These are phyloP conservation scores for Lichenostomus cassidix DNA, from an alignment of 2,113 vertebrate species.

Conservation along the genomic window DNA sequence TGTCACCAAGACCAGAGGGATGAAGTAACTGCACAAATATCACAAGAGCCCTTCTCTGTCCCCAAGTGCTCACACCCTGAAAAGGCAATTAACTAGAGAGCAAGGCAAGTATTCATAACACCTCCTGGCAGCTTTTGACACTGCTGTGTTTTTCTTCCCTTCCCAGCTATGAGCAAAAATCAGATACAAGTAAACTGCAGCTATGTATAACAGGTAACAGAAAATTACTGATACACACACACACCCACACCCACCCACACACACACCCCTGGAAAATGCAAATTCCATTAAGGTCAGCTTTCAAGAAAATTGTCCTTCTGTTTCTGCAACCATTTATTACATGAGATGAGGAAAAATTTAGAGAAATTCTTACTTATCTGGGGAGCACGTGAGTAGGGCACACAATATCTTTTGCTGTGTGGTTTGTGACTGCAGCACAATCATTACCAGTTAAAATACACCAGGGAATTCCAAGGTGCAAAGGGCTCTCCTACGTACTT, in stretches of 20 bases:
- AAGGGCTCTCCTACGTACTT: background rate
- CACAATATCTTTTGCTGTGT: background rate
- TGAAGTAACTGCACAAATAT: background rate
- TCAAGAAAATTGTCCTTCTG: background rate
- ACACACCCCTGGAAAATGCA: background rate
- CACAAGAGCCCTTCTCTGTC: background rate
- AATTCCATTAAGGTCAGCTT: background rate
- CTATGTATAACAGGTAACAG: background rate
- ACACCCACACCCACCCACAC: too few relatives aligned
- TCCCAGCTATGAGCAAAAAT: background rate
- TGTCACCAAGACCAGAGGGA: background rate
- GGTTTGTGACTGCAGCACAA: background rate
- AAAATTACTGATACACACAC: background rate
- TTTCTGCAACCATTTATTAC: background rate
- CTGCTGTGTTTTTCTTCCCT: background rate
- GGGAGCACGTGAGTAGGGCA: background rate
- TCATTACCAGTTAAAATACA: background rate
- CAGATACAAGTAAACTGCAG: background rate
- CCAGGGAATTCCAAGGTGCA: background rate
- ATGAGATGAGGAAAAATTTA: background rate
- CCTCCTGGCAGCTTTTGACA: background rate
- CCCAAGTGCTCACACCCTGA: background rate
- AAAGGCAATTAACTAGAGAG: background rate
- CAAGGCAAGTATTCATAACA: background rate
- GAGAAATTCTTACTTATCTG: background rate